phyloP scores from a whole-genome alignment of 2,797 vertebrate species.

The Pterois miles region DNA sequence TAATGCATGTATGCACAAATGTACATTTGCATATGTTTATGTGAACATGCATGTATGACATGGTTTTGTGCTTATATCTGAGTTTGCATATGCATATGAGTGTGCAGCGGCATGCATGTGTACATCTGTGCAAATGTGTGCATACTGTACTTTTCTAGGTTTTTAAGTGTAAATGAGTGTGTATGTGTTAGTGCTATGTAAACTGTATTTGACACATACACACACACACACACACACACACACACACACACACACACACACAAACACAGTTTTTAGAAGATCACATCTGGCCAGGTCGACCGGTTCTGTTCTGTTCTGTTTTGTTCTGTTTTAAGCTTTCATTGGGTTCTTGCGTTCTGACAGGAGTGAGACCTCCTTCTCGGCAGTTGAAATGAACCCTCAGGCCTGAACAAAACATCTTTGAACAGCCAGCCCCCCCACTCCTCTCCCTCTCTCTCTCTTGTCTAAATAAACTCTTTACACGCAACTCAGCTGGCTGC shows the following conservation, averaged over 20 bases:
- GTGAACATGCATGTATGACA: not conserved
- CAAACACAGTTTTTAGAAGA: slow-evolving; percentile 6
- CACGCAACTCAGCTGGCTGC: slow-evolving; percentile 64
- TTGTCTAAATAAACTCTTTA: slow-evolving; percentile 73
- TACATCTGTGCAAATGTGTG: not conserved
- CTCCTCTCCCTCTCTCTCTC: slow-evolving; percentile 11
- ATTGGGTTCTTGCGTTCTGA: slow-evolving; percentile 3
- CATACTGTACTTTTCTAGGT: too few relatives aligned
- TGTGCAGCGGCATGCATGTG: not conserved
- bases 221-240: slow-evolving; percentile 6
- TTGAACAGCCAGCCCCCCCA: slow-evolving; percentile 6
- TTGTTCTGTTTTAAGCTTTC: not conserved
- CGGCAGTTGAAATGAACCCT: slow-evolving; percentile 28
- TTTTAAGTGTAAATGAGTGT: not conserved
- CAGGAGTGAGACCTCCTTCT: slow-evolving; percentile 47
- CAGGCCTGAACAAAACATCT: slow-evolving; percentile 41
- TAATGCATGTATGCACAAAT: not conserved
- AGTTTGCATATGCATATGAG: not conserved
- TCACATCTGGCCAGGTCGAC: slow-evolving; percentile 1
- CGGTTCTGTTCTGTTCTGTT: not conserved
- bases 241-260: slow-evolving; percentile 1
- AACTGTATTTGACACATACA: not conserved
- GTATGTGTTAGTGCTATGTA: not conserved
- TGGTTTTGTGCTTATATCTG: not conserved
- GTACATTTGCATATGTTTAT: not conserved